Evolutionary conservation across 2,113 vertebrate genomes (phyloP).

Genomic region (Neogobius melanostomus): DNA sequence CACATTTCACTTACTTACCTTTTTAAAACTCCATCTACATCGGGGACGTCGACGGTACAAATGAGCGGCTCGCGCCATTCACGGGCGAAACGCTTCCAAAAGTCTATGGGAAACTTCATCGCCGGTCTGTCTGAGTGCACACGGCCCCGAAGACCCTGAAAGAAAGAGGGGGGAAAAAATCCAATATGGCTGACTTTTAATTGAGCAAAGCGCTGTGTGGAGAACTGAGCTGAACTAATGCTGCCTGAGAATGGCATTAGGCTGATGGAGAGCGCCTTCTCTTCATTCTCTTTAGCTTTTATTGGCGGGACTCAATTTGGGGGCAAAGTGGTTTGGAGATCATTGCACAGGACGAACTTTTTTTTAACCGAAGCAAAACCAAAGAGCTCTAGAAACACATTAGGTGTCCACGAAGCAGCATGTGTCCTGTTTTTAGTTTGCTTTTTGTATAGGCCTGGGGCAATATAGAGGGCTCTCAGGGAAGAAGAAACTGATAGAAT

Average conservation of each 20-base stretch:
- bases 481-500: no score
- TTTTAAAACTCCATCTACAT: slow-evolving; percentile 74
- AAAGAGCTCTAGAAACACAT: no score
- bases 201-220: slow-evolving; percentile 68
- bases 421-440: no score
- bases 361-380: neutral
- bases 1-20: slow-evolving; percentile 75
- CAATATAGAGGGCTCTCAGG: no score
- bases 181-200: slow-evolving; percentile 70
- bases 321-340: neutral
- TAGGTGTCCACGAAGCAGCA: no score
- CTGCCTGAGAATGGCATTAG: slow-evolving; percentile 65
- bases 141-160: slow-evolving; percentile 36
- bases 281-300: slow-evolving; percentile 42
- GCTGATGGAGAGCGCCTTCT: slow-evolving; percentile 57
- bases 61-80: slow-evolving; percentile 60
- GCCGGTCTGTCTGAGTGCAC: slow-evolving; percentile 63
- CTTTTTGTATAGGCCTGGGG: no score
- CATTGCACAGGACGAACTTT: neutral
- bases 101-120: slow-evolving; percentile 66
- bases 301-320: slow-evolving; percentile 47
- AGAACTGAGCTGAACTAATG: slow-evolving; percentile 70
- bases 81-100: slow-evolving; percentile 48
- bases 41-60: slow-evolving; percentile 61
- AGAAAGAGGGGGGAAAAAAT: slow-evolving; percentile 41